Evolutionary conservation across 2,797 vertebrate species (phyloP).

Genomic region (Macropus fuliginosus): DNA sequence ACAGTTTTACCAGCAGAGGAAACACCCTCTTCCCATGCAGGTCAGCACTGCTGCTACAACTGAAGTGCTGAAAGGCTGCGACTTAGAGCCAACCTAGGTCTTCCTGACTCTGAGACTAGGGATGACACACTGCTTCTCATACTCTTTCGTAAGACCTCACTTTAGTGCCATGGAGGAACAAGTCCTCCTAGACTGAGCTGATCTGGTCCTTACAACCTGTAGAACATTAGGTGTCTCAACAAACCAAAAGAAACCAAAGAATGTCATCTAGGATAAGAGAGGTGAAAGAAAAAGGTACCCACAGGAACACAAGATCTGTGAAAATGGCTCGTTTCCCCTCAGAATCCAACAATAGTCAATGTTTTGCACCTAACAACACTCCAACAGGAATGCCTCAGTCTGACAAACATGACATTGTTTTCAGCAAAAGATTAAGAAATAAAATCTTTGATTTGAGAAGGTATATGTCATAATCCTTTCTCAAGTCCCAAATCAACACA

Average conservation of each 20-base stretch:
- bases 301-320: neutral
- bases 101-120: neutral
- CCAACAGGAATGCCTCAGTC: conserved; percentile 20
- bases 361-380: conserved; percentile 31
- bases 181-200: neutral
- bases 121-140: neutral
- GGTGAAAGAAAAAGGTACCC: neutral
- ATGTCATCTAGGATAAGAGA: neutral
- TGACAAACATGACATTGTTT: conserved; percentile 17
- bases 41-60: neutral
- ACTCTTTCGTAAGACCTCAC: neutral
- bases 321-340: neutral
- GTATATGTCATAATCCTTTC: neutral
- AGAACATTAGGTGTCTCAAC: neutral
- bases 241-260: neutral
- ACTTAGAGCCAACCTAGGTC: neutral
- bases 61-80: neutral
- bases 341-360: conserved; percentile 21
- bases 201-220: neutral
- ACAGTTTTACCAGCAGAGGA: neutral
- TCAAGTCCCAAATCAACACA: conserved; percentile 47
- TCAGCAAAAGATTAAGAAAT: conserved; percentile 46
- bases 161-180: neutral
- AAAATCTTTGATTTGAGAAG: conserved; percentile 47
- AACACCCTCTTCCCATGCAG: neutral